Conservation (phyloP, 2,888 invertebrate species). For the Microctonus aethiopoides region DNA sequence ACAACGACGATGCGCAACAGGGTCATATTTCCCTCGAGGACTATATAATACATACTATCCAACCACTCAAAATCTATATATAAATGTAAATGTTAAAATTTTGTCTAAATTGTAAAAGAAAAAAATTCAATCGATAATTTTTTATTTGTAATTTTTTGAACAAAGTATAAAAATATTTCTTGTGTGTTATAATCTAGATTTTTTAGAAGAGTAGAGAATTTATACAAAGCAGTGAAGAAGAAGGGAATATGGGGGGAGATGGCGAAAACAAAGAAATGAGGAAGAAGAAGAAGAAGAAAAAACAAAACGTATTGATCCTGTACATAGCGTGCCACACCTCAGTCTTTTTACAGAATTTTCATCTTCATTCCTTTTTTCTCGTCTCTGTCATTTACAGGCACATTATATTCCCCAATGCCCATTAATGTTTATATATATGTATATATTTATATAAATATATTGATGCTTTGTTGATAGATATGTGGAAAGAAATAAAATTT, state of each 20-base stretch:
- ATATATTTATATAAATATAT: not conserved
- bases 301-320: not conserved
- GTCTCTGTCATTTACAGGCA: not conserved
- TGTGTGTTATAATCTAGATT: too few species aligned
- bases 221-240: too few species aligned
- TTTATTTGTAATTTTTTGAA: not conserved
- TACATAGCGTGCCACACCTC: not conserved
- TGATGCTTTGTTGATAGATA: not conserved
- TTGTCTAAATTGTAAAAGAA: not conserved
- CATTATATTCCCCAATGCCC: not conserved
- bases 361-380: too few species aligned
- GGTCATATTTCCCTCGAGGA: constrained; percentile 15
- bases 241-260: too few species aligned
- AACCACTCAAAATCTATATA: too few species aligned
- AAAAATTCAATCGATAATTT: not conserved
- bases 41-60: too few species aligned
- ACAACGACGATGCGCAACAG: constrained; percentile 8
- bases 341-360: not conserved
- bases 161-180: too few species aligned
- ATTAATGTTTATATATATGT: not conserved
- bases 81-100: not conserved
- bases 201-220: too few species aligned
- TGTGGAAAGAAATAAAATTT: not conserved
- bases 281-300: not conserved
- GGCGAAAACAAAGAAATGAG: not conserved